Evolutionary conservation across 2,888 invertebrate genomes (phyloP), one percentile per base, ranked within the genome.

Genomic region (Parnassius orleans): DNA sequence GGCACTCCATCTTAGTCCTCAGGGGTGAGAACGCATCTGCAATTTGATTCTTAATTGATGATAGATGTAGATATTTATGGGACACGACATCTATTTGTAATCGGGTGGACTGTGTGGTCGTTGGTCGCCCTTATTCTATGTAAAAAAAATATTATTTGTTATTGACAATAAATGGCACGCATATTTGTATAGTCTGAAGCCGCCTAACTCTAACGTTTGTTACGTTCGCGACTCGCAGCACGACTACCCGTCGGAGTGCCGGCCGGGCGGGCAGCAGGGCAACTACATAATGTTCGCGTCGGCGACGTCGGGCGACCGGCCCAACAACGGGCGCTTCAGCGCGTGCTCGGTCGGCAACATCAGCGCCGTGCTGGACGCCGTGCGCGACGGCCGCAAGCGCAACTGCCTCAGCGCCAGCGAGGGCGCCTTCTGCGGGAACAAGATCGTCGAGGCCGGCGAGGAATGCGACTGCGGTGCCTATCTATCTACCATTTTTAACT

Each of bases 211-310:
- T n/a, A n/a, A n/a, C n/a, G n/a, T n/a, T 19, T 19, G 19, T 19
- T 19, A 19, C 19, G 1, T 2, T 0, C 2, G 19, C 52, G 73
- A 68, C 66, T 75, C 86, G 2, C 87, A 98, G 98, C 98, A 99
- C 87, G 98, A 99, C 88, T 98, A 96, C 87, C 98, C 98, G 0
- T 94, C 95, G 19, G 96, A 97, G 75, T 97, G 97, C 83, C 94
- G 98, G 66, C 97, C 98, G 1, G 98, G 98, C 64, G 97, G 98
- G 10, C 93, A 95, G 46, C 95, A 94, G 69, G 99, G 99, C 62
- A 99, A 99, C 93, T 99, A 94, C 88, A 99, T 99, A 77, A 99
- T 99, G 99, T 99, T 99, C 87, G 98, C 99, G 14, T 98, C 98
- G 57, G 99, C 99, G 10, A 99, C 99, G 0, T 98, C 98, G 67